These are phyloP conservation scores for Clytia hemisphaerica DNA, from an alignment of 30 jellyfish, hydroid and myxozoan genomes.

Conservation along the genomic window DNA sequence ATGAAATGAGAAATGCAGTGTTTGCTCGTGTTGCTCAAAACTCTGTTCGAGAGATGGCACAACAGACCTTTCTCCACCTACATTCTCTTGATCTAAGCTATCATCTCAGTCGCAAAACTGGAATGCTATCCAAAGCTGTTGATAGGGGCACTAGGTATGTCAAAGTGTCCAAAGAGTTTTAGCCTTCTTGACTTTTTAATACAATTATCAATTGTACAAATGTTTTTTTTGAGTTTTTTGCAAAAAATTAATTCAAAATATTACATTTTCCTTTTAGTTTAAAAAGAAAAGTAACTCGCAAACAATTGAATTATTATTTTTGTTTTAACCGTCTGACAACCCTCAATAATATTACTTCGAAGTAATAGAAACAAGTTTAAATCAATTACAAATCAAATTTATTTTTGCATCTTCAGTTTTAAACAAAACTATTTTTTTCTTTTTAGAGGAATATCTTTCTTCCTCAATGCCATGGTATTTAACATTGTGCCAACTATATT, in stretches of 20 bases:
- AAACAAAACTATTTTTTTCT: neutral
- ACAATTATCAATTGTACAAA: too few species aligned
- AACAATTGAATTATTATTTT: too few species aligned
- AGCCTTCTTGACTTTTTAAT: too few species aligned
- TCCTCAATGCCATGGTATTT: constrained; percentile 90
- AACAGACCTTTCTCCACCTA: constrained; percentile 69
- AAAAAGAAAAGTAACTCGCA: too few species aligned
- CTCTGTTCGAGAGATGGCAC: constrained; percentile 80
- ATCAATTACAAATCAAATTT: too few species aligned
- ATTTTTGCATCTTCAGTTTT: too few species aligned
- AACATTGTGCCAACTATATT: constrained; percentile 89
- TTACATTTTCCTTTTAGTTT: too few species aligned
- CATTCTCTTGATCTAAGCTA: constrained; percentile 87
- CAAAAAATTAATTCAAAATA: too few species aligned
- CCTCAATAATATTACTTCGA: too few species aligned
- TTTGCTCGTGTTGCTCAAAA: constrained; percentile 96
- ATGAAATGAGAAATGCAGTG: constrained; percentile 90
- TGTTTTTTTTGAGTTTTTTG: constrained; percentile 1
- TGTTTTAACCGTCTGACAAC: too few species aligned
- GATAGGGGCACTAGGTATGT: constrained; percentile 97
- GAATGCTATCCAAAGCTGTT: constrained; percentile 94
- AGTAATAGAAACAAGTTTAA: too few species aligned
- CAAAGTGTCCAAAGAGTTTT: too few species aligned
- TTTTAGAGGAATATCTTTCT: constrained; percentile 87
- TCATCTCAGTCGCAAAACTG: constrained; percentile 85